phyloP scores from a whole-genome alignment of 1,140 invertebrate genomes.

The Drosophila tristis region DNA sequence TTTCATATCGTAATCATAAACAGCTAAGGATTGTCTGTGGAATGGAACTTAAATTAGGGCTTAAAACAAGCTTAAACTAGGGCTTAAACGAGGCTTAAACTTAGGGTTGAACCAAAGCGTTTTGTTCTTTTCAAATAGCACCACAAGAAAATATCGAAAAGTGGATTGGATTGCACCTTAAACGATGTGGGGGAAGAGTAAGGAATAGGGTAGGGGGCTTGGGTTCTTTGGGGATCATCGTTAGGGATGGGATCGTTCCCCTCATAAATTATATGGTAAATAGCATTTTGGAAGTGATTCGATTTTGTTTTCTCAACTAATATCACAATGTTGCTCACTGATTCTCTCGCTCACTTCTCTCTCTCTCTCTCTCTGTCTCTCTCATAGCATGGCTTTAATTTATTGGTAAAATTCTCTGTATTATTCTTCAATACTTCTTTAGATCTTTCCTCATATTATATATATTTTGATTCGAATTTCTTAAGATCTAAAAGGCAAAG shows the following conservation, averaged over 20 bases:
- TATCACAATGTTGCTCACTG: constrained; percentile 82
- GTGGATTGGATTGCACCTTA: constrained; percentile 40
- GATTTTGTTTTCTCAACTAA: constrained; percentile 80
- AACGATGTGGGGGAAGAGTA: constrained; percentile 35
- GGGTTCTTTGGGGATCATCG: background rate
- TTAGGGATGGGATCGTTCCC: too few relatives aligned
- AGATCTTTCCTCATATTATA: constrained; percentile 27
- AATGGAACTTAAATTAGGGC: background rate
- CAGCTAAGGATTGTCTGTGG: constrained; percentile 73
- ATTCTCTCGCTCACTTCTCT: constrained; percentile 44
- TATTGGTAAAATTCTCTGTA: constrained; percentile 14
- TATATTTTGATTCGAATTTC: constrained; percentile 56
- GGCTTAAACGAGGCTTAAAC: constrained; percentile 13
- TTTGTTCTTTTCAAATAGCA: constrained; percentile 29
- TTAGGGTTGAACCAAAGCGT: constrained; percentile 16
- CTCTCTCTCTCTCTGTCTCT: constrained; percentile 15
- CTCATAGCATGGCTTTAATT: constrained; percentile 23
- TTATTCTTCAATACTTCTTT: constrained; percentile 36
- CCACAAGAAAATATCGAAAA: constrained; percentile 38
- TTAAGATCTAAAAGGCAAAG: constrained; percentile 72
- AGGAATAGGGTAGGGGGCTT: constrained; percentile 16
- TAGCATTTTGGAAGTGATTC: constrained; percentile 75
- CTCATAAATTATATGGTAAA: constrained; percentile 64
- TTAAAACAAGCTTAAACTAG: constrained; percentile 32
- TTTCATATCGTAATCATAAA: constrained; percentile 41